These are phyloP conservation scores for Aquatica leii DNA, from an alignment of 2,888 invertebrate species.

Conservation along the genomic window DNA sequence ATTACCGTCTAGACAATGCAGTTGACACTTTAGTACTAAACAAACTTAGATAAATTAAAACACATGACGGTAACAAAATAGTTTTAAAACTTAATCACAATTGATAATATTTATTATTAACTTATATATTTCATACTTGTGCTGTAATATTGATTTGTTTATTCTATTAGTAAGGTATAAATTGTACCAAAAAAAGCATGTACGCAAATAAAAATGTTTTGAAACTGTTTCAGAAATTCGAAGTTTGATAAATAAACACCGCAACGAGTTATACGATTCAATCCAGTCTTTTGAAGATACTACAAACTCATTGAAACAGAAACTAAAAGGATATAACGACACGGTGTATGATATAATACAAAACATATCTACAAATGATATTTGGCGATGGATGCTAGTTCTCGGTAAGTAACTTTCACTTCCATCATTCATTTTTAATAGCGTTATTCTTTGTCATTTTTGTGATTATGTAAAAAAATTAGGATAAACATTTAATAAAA, in stretches of 20 bases:
- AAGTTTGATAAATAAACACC: constrained; percentile 65
- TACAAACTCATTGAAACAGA: constrained; percentile 61
- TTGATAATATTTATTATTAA: no score
- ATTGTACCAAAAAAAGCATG: no score
- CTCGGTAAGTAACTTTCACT: constrained; percentile 63
- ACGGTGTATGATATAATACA: constrained; percentile 60
- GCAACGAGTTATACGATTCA: constrained; percentile 66
- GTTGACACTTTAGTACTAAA: no score
- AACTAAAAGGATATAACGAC: constrained; percentile 41
- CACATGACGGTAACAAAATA: no score
- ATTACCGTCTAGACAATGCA: no score
- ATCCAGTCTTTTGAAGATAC: constrained; percentile 68
- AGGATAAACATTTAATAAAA: constrained; percentile 3
- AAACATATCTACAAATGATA: constrained; percentile 66
- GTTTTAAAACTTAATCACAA: no score
- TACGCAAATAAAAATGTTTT: no score
- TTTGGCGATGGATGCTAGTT: constrained; percentile 71
- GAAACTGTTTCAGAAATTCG: constrained; percentile 67
- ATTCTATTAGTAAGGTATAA: no score
- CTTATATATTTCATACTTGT: no score
- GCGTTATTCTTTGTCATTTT: background rate
- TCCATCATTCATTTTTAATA: background rate
- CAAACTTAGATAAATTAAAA: no score
- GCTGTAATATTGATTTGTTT: no score
- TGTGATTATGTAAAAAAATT: background rate